A percentile compares a stretch with the other conserved stretches of the same genome.
These are phyloP conservation scores for Pelochelys cantorii DNA, from an alignment of 2,797 vertebrate genomes.

Conservation along the genomic window DNA sequence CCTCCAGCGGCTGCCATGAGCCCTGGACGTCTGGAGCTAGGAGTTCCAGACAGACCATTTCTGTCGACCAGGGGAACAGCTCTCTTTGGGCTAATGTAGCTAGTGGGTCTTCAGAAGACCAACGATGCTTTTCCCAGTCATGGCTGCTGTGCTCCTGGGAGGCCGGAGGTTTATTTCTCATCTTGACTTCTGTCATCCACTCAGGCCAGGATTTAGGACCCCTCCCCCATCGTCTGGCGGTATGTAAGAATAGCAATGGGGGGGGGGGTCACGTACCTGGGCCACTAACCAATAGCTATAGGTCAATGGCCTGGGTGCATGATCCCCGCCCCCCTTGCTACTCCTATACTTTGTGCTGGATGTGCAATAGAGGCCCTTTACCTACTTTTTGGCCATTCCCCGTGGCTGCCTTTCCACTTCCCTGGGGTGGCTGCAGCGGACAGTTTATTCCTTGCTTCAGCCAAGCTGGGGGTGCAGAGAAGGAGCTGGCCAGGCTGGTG, in stretches of 20 bases:
- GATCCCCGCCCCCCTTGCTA: neutral
- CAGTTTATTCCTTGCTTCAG: neutral
- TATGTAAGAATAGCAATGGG: no score
- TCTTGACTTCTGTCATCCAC: neutral
- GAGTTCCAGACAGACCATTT: fast-evolving
- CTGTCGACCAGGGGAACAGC: neutral
- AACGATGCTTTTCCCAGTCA: neutral
- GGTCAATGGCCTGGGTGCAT: neutral
- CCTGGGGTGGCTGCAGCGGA: neutral
- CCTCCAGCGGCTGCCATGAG: neutral
- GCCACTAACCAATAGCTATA: neutral
- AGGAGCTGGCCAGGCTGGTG: neutral
- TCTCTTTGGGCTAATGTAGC: neutral
- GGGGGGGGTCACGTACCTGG: no score
- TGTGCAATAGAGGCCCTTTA: neutral
- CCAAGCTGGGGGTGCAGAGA: neutral
- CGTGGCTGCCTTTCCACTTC: neutral
- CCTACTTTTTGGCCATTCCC: neutral
- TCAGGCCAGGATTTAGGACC: neutral
- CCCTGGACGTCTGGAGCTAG: neutral
- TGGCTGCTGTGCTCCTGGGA: neutral
- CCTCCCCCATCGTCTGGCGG: no score
- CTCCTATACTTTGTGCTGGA: neutral
- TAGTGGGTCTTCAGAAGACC: neutral
- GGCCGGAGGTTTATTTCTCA: neutral